phyloP scores from a whole-genome alignment of 1,140 invertebrate species.

The Ooceraea biroi region DNA sequence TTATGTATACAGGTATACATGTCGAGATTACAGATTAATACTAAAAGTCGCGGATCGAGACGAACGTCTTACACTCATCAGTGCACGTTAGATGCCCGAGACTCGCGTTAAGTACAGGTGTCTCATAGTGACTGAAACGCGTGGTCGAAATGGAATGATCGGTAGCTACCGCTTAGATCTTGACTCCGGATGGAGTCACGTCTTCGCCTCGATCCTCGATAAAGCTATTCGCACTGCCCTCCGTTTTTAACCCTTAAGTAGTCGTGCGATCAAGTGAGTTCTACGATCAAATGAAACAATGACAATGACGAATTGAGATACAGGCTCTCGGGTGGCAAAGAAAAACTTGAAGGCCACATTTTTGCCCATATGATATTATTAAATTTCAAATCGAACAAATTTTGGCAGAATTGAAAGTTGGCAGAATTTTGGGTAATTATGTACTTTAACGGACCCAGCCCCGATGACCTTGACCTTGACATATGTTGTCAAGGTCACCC shows the following conservation, averaged over 20 bases:
- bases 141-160: conserved; percentile 6
- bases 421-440: too few species aligned
- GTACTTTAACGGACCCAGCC: too few species aligned
- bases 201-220: conserved; percentile 58
- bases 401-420: too few species aligned
- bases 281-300: neutral
- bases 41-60: conserved; percentile 61
- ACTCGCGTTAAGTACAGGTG: conserved; percentile 65
- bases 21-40: conserved; percentile 48
- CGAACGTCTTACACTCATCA: conserved; percentile 33
- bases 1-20: conserved; percentile 55
- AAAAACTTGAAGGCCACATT: neutral
- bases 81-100: neutral
- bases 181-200: neutral
- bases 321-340: neutral
- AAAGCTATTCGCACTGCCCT: conserved; percentile 5
- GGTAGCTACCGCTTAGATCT: neutral
- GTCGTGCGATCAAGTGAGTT: conserved; percentile 41
- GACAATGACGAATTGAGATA: neutral
- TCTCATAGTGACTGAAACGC: neutral
- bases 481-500: too few species aligned
- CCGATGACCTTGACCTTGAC: too few species aligned
- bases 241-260: conserved; percentile 50
- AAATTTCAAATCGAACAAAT: too few species aligned
- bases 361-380: neutral